Base-by-base conservation (phyloP, 2,888 invertebrate genomes). In the Limnephilus rhombicus region DNA sequence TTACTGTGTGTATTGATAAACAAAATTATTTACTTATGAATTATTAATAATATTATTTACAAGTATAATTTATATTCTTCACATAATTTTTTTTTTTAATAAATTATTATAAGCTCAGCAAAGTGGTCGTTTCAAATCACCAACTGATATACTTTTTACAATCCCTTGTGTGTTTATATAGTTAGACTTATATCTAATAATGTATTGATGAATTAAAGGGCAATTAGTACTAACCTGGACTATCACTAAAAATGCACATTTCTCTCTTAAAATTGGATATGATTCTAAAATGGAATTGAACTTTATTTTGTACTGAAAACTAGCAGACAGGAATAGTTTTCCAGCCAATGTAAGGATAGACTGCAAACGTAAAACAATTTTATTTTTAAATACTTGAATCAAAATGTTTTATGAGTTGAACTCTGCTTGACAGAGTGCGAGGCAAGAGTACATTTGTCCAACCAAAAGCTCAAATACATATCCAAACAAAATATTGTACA, bases 141-240 rank as follows among this genome's bases (percentile, higher is more conserved):
- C 9, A 9, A 24, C 68, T 68, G 68, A 68, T 68, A 9, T n/a
- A 68, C 68, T 68, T 68, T 68, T 68, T 68, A 68, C 68, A 68
- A 68, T 68, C 68, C 68, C 68, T 68, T 68, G 68, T 68, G 68
- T 68, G 68, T 68, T 68, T 68, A n/a, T n/a, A 68, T 68, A 68
- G 68, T 68, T 24, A 68, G 68, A 68, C 68, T 68, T 68, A 68
- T 5, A 24, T 68, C 68, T 68, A 68, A 9, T 68, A 68, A 24
- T 24, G 24, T 68, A 68, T 68, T 68, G 24, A 68, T 24, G 68
- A 68, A 68, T 68, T 68, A 24, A 68, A 68, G 68, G 68, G 68
- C 24, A 68, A n/a, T n/a, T 68, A 68, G 18, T 68, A 68, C 24
- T 68, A 68, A 68, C 24, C 5, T 68, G 3, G 5, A 68, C 5